phyloP scores from a whole-genome alignment of 1,140 invertebrate species.

The Andricus grossulariae region DNA sequence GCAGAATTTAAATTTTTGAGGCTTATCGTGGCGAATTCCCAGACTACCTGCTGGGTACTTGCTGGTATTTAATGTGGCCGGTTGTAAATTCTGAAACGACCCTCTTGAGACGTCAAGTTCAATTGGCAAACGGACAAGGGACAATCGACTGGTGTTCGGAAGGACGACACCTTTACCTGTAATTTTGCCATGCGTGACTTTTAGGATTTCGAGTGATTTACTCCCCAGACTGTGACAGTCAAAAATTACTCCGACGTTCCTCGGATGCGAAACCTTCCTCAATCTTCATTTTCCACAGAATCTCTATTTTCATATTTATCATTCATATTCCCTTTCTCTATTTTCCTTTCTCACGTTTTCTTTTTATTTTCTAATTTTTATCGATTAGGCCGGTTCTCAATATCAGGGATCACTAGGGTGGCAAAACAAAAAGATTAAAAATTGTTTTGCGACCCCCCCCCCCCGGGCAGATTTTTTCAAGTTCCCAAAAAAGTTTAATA shows the following conservation, averaged over 20 bases:
- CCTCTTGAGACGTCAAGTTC: background rate
- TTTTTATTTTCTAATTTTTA: too few relatives aligned
- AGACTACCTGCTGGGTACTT: conserved; percentile 17
- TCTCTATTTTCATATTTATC: too few relatives aligned
- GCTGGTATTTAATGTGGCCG: conserved; percentile 21
- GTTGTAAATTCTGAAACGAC: conserved; percentile 21
- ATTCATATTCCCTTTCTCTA: too few relatives aligned
- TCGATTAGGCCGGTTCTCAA: too few relatives aligned
- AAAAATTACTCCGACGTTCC: background rate
- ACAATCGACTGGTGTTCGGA: background rate
- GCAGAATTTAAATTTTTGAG: too few relatives aligned
- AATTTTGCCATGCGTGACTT: background rate
- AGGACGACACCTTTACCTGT: background rate
- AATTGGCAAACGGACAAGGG: background rate
- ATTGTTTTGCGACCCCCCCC: too few relatives aligned
- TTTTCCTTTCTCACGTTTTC: too few relatives aligned
- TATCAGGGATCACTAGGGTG: too few relatives aligned
- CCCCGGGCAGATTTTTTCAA: too few relatives aligned
- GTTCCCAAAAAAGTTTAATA: too few relatives aligned
- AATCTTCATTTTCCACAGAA: too few relatives aligned
- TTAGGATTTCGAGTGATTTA: conserved; percentile 19
- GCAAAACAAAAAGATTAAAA: too few relatives aligned
- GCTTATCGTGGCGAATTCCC: background rate
- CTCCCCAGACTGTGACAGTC: conserved; percentile 7
- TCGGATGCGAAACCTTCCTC: background rate